Percentiles rank a stretch among this genome's conserved stretches.
Conservation (phyloP, 2,797 vertebrate genomes). For the Etheostoma perlongum region DNA sequence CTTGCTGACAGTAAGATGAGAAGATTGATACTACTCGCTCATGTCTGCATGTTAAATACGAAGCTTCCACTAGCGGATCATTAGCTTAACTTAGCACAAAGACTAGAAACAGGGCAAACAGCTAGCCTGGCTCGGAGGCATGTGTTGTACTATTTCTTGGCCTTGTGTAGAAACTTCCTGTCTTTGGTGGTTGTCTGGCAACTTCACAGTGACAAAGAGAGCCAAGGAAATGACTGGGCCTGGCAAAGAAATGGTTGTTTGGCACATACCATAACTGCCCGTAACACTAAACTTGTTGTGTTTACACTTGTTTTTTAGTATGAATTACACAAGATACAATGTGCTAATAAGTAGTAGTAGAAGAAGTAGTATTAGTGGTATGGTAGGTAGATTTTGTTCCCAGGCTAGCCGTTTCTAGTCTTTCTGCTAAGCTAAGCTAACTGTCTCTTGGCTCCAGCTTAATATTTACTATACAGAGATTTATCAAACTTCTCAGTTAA, state of each 20-base stretch:
- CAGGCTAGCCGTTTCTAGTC: not conserved
- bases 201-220: not conserved
- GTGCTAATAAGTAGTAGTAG: too few relatives aligned
- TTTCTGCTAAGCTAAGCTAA: conserved; percentile 2
- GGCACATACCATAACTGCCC: not conserved
- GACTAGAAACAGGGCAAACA: not conserved
- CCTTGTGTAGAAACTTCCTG: not conserved
- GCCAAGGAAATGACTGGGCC: not conserved
- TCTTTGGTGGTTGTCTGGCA: conserved; percentile 9
- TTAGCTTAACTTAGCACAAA: not conserved
- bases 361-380: not conserved
- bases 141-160: not conserved
- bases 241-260: not conserved
- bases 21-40: not conserved
- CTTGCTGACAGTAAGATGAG: not conserved
- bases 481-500: not conserved
- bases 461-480: not conserved
- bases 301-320: conserved; percentile 1
- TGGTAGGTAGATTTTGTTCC: not conserved
- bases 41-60: not conserved
- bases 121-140: not conserved
- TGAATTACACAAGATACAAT: not conserved
- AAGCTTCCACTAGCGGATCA: not conserved
- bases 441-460: not conserved
- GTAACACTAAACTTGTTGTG: not conserved